Evolutionary conservation across 2,888 invertebrate species (phyloP).

Genomic region (Plagiodera versicolora): DNA sequence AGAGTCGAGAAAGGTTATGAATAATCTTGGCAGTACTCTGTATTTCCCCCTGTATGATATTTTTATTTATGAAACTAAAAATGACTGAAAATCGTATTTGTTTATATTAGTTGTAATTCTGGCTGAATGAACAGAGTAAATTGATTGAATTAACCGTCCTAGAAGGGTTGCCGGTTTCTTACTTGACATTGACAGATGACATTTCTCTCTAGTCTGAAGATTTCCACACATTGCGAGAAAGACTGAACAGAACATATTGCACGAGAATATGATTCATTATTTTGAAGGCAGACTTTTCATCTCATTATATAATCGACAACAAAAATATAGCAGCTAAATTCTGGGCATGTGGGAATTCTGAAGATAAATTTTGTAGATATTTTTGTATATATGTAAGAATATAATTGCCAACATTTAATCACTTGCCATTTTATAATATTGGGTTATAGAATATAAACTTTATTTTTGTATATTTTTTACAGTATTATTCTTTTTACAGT

Average conservation of each 20-base stretch:
- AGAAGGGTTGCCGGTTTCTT: constrained; percentile 16
- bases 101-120: constrained; percentile 32
- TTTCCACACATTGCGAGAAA: background rate
- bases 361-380: constrained; percentile 40
- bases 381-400: constrained; percentile 48
- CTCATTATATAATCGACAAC: background rate
- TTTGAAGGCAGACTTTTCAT: background rate
- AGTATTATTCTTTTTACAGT: constrained; percentile 45
- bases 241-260: background rate
- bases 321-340: background rate
- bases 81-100: constrained; percentile 39
- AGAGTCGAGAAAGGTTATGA: constrained; percentile 20
- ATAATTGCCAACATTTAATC: constrained; percentile 43
- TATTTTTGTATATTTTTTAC: constrained; percentile 47
- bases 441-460: constrained; percentile 35
- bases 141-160: constrained; percentile 41
- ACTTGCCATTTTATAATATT: constrained; percentile 43
- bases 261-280: no score
- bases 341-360: constrained; percentile 11
- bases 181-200: constrained; percentile 1
- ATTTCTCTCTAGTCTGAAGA: constrained; percentile 5
- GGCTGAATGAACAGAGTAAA: constrained; percentile 36
- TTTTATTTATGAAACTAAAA: constrained; percentile 38
- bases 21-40: constrained; percentile 22
- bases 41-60: constrained; percentile 38